Conservation (phyloP, 2,113 vertebrate genomes). For the Chlorodrepanis virens region DNA sequence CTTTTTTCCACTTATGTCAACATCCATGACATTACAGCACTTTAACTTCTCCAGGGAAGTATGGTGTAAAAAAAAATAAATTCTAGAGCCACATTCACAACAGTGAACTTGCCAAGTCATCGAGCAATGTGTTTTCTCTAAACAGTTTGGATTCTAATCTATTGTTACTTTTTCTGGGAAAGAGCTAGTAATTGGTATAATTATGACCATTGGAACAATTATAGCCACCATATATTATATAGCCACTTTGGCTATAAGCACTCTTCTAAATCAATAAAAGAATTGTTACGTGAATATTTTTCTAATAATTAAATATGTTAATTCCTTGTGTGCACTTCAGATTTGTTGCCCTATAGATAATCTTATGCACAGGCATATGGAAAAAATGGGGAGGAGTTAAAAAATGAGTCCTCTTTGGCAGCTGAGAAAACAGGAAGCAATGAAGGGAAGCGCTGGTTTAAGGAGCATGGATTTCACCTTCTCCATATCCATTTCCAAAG, state of each 20-base stretch:
- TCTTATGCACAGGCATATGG: background rate
- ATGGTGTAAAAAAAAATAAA: slow-evolving; percentile 10
- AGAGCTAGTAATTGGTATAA: background rate
- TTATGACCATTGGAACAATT: background rate
- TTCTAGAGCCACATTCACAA: background rate
- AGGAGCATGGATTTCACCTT: background rate
- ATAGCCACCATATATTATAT: background rate
- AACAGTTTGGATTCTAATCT: background rate
- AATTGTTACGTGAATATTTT: background rate
- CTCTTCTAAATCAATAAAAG: background rate
- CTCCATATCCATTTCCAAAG: background rate
- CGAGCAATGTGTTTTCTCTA: background rate
- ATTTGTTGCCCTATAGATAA: background rate
- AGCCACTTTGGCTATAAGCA: background rate
- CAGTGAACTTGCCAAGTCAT: background rate
- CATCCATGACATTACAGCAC: background rate
- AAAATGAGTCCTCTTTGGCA: background rate
- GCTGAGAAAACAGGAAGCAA: background rate
- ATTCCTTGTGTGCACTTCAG: background rate
- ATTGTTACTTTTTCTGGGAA: background rate
- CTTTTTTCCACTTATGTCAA: slow-evolving; percentile 21
- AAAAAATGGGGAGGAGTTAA: background rate
- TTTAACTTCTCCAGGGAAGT: slow-evolving; percentile 55
- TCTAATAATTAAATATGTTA: background rate
- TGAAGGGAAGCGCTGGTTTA: background rate